These are phyloP conservation scores for Bufo gargarizans DNA, from an alignment of 2,113 vertebrate genomes.

Conservation along the genomic window DNA sequence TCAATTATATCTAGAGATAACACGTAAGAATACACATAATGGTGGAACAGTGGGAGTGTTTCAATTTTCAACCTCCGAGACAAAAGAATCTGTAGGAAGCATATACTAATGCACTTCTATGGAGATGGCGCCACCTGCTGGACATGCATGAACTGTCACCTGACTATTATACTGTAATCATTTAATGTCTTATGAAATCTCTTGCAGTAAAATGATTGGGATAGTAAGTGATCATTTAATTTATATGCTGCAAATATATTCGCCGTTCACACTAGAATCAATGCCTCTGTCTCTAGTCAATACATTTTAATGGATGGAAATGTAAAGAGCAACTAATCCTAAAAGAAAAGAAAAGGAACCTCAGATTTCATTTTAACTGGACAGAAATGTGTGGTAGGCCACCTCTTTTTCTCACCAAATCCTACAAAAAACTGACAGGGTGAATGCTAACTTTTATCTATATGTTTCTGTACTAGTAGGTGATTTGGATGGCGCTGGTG, in stretches of 20 bases:
- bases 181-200: neutral
- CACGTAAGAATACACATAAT: neutral
- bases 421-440: no score
- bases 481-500: no score
- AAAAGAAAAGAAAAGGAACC: no score
- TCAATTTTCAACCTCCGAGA: neutral
- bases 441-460: no score
- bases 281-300: no score
- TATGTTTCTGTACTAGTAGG: no score
- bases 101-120: neutral
- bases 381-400: no score
- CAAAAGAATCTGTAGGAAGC: neutral
- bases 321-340: no score
- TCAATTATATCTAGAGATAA: neutral
- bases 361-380: no score
- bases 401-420: no score
- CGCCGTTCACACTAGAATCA: no score
- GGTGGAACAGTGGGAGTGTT: neutral
- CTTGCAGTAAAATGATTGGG: neutral
- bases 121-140: neutral
- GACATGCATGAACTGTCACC: neutral
- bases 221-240: neutral
- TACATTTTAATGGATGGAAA: no score
- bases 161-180: neutral
- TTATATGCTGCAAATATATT: neutral